A percentile compares a stretch with the other conserved stretches of the same genome.
These are phyloP conservation scores for Phrynosoma blainvillii DNA, from an alignment of 2,113 vertebrate genomes.

Conservation along the genomic window DNA sequence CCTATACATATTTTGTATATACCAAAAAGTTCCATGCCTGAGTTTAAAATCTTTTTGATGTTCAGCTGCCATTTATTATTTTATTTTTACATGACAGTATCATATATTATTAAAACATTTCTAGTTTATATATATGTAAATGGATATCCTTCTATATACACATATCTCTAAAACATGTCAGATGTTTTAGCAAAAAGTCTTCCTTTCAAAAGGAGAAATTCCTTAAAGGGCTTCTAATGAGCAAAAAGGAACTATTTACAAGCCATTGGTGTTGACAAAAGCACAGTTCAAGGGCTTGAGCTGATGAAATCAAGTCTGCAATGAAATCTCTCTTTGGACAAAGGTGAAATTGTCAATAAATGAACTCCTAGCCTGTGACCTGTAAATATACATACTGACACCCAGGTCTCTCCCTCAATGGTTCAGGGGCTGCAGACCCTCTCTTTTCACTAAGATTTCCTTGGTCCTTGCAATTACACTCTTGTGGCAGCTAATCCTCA, in stretches of 20 bases:
- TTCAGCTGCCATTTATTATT: no score
- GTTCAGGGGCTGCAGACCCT: not conserved
- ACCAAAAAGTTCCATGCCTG: no score
- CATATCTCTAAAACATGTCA: not conserved
- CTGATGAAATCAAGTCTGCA: conserved; percentile 25
- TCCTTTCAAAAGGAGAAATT: not conserved
- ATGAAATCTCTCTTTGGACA: conserved; percentile 23
- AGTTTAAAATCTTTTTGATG: no score
- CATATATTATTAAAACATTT: no score
- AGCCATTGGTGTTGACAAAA: conserved; percentile 4
- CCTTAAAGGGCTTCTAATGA: not conserved
- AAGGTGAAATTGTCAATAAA: conserved; percentile 33
- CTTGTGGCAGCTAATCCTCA: not conserved
- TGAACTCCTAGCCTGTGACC: not conserved
- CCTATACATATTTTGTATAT: no score
- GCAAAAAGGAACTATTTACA: not conserved
- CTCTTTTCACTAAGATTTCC: conserved; percentile 9
- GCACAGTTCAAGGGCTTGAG: not conserved
- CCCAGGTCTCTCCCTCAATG: not conserved
- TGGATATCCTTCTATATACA: no score
- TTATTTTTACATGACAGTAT: no score
- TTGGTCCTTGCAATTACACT: conserved; percentile 11
- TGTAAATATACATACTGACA: not conserved
- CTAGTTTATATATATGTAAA: no score
- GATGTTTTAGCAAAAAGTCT: not conserved